A percentile compares a stretch with the other conserved stretches of the same genome.
Conservation (phyloP, 2,113 vertebrate genomes). For the Melanotaenia duboulayi region DNA sequence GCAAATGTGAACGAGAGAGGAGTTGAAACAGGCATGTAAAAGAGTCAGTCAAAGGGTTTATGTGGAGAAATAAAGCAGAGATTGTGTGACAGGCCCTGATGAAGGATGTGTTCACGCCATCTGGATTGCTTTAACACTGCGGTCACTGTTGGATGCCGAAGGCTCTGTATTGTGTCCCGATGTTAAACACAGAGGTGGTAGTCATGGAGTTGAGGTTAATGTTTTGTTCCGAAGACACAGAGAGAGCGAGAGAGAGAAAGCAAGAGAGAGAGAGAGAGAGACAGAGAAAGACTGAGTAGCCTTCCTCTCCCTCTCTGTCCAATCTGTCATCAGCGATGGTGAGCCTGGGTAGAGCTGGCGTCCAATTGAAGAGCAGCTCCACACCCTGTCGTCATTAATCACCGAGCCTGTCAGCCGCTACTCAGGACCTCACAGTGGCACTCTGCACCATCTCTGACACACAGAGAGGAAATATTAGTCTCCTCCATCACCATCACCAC, state of each 20-base stretch:
- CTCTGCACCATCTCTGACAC: slow-evolving; percentile 62
- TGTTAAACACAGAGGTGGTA: slow-evolving; percentile 79
- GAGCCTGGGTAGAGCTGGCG: slow-evolving; percentile 76
- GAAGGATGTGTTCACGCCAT: slow-evolving; percentile 77
- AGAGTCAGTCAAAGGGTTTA: slow-evolving; percentile 60
- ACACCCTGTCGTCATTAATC: slow-evolving; percentile 87
- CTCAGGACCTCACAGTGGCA: slow-evolving; percentile 80
- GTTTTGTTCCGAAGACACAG: slow-evolving; percentile 76
- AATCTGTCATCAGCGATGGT: slow-evolving; percentile 71
- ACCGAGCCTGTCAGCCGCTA: slow-evolving; percentile 80
- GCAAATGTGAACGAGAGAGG: slow-evolving; percentile 50
- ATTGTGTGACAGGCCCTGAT: slow-evolving; percentile 75
- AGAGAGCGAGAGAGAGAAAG: slow-evolving; percentile 35
- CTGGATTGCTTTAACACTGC: slow-evolving; percentile 77
- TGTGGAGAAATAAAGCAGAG: slow-evolving; percentile 73
- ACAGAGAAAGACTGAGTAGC: slow-evolving; percentile 31
- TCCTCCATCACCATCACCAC: slow-evolving; percentile 60
- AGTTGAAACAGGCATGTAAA: slow-evolving; percentile 52
- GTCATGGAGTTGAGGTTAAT: slow-evolving; percentile 80
- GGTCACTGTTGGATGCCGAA: slow-evolving; percentile 73
- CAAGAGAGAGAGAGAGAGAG: slow-evolving; percentile 44
- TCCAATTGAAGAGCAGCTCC: slow-evolving; percentile 86
- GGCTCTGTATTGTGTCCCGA: slow-evolving; percentile 77
- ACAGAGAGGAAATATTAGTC: slow-evolving; percentile 65
- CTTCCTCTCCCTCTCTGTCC: slow-evolving; percentile 58